Conservation (phyloP, 2,113 vertebrate species). For the Lasiurus cinereus region DNA sequence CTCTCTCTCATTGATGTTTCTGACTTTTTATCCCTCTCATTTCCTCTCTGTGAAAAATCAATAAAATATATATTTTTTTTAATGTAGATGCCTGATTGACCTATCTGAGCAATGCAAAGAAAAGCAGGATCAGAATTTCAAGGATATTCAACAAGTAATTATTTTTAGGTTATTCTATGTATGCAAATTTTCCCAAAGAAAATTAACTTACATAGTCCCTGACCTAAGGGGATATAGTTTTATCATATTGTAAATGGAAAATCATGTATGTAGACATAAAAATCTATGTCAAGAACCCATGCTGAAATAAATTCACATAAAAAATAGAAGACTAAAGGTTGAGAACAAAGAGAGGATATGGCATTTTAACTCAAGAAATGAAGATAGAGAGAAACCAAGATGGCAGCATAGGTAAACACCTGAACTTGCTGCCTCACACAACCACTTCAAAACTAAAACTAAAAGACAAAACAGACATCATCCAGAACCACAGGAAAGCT, state of each 20-base stretch:
- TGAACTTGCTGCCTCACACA: no score
- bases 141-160: not conserved
- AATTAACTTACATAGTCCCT: not conserved
- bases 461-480: no score
- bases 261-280: not conserved
- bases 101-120: not conserved
- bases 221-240: not conserved
- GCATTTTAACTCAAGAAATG: constrained; percentile 4
- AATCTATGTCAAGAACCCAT: not conserved
- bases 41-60: no score
- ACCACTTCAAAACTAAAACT: no score
- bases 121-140: not conserved
- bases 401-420: no score
- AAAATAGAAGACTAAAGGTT: not conserved
- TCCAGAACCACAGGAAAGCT: no score
- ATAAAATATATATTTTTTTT: no score
- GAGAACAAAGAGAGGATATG: not conserved
- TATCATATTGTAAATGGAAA: not conserved
- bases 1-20: no score
- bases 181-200: constrained; percentile 7
- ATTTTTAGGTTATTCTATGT: constrained; percentile 1
- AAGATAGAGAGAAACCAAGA: not conserved
- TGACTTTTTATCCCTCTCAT: no score
- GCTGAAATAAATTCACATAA: constrained; percentile 6
- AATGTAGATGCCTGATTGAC: not conserved